Evolutionary conservation across 2,113 vertebrate species (phyloP).

Genomic region (Oncorhynchus tshawytscha): DNA sequence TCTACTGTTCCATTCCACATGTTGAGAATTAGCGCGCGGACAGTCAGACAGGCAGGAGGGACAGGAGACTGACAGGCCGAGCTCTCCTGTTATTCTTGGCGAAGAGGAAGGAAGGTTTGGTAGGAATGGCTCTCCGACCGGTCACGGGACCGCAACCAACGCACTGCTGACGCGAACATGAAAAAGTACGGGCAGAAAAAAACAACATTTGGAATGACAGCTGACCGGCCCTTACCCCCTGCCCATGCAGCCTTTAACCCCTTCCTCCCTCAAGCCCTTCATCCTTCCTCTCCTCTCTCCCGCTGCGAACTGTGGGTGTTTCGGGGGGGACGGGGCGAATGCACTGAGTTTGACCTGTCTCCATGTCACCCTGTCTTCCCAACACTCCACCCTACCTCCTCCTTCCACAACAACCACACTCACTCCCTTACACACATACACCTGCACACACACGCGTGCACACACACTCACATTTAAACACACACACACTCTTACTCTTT

Average conservation of each 20-base stretch:
- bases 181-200: background rate
- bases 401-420: background rate
- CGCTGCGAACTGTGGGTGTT: background rate
- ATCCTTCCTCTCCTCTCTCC: background rate
- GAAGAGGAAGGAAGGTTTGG: constrained; percentile 18
- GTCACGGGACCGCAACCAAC: constrained; percentile 9
- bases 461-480: constrained; percentile 1
- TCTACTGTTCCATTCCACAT: background rate
- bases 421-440: background rate
- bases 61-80: background rate
- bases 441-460: background rate
- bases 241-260: background rate
- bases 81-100: constrained; percentile 16
- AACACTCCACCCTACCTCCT: background rate
- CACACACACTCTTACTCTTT: background rate
- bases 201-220: constrained; percentile 5
- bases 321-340: too few relatives aligned
- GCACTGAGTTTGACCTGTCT: too few relatives aligned
- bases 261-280: background rate
- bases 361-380: background rate
- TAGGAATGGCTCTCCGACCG: constrained; percentile 5
- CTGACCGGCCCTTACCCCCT: constrained; percentile 8
- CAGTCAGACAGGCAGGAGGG: constrained; percentile 1
- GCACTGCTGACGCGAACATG: constrained; percentile 3
- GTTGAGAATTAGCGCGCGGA: background rate